phyloP scores from a whole-genome alignment of 2,113 vertebrate genomes.

The Rhadina sibilatrix region DNA sequence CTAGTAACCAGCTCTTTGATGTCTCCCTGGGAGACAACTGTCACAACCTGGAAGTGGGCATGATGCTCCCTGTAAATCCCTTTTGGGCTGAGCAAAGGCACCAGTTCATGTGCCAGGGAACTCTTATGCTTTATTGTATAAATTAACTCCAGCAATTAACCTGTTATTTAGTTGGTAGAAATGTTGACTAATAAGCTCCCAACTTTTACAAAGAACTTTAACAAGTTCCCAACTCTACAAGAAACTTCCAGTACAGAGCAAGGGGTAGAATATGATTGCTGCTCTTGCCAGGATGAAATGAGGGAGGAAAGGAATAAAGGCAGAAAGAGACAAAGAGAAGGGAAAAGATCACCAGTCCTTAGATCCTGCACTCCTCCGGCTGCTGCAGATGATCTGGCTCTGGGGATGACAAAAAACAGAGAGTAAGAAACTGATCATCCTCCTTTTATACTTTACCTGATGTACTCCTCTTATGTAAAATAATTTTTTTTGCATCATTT shows the following conservation, averaged over 20 bases:
- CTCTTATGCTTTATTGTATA: neutral
- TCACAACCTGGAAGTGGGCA: rapidly evolving
- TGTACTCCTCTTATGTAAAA: neutral
- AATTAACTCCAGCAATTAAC: neutral
- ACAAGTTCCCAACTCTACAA: neutral
- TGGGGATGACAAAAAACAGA: neutral
- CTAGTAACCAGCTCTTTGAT: neutral
- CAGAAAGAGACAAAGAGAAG: neutral
- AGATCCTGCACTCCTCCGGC: neutral
- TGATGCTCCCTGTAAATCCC: neutral
- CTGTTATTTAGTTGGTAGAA: neutral
- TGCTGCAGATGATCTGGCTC: neutral
- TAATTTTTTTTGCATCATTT: neutral
- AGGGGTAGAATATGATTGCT: neutral
- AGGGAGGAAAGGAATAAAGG: neutral
- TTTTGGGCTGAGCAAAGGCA: neutral
- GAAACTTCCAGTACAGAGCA: neutral
- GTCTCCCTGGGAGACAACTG: neutral
- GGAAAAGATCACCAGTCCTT: neutral
- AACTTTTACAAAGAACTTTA: neutral
- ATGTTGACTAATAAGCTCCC: neutral
- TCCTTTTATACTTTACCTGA: neutral
- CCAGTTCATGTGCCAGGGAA: rapidly evolving
- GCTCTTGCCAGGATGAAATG: neutral
- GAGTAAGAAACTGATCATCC: neutral